A percentile compares a stretch with the other conserved stretches of the same genome.
These are phyloP conservation scores for Stratiomys singularior DNA, from an alignment of 2,888 invertebrate species.

Conservation along the genomic window DNA sequence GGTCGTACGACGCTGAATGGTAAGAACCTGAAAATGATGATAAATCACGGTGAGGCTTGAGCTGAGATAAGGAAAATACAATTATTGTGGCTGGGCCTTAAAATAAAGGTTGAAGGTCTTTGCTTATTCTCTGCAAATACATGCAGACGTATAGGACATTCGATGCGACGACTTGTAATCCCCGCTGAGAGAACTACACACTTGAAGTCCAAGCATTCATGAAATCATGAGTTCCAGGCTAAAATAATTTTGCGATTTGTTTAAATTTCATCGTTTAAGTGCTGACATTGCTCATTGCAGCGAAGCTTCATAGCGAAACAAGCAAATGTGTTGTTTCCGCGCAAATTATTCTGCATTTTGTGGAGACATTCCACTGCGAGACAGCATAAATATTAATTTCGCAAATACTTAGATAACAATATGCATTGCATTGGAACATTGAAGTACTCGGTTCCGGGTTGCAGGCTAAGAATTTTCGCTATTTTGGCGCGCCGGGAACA, in stretches of 20 bases:
- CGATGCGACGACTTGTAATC: no score
- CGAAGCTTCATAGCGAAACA: background rate
- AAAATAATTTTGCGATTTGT: slow-evolving; percentile 28
- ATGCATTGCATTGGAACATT: background rate
- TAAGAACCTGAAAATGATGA: background rate
- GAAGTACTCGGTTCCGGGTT: no score
- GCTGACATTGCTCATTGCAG: slow-evolving; percentile 11
- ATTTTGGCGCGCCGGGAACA: background rate
- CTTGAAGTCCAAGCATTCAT: no score
- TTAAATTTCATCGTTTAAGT: slow-evolving; percentile 17
- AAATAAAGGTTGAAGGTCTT: no score
- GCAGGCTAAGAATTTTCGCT: no score
- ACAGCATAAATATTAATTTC: background rate
- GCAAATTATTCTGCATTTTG: background rate
- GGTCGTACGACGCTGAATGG: background rate
- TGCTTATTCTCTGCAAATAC: no score
- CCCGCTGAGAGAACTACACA: no score
- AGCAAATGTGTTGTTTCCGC: background rate
- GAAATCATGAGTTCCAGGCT: background rate
- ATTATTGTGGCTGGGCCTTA: background rate
- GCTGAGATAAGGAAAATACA: background rate
- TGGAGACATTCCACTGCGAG: background rate
- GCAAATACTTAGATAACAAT: background rate
- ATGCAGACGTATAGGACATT: no score
- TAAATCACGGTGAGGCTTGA: background rate